Evolutionary conservation across 2,113 vertebrate species (phyloP).

Genomic region (Trachemys scripta): DNA sequence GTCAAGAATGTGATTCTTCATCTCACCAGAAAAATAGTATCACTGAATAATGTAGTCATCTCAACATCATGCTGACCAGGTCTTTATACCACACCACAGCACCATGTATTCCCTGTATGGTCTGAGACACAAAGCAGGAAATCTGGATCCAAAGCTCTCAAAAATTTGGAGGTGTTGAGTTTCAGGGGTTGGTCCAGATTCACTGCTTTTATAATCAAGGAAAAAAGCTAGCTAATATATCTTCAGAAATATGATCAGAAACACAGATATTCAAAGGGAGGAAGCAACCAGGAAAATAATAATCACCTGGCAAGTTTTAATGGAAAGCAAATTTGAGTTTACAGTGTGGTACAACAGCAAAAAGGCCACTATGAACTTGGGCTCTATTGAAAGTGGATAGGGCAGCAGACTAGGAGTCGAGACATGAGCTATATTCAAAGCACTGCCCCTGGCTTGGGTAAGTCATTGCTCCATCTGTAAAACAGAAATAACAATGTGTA

Average conservation of each 20-base stretch:
- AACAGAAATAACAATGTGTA: too few species aligned
- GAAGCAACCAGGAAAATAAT: neutral
- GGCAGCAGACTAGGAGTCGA: neutral
- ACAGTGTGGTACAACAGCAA: neutral
- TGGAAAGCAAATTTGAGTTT: neutral
- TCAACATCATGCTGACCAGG: accelerated
- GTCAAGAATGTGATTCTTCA: too few species aligned
- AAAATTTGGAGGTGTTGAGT: neutral
- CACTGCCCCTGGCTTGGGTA: neutral
- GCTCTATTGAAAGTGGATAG: neutral
- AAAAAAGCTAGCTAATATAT: neutral
- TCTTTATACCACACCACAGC: too few species aligned
- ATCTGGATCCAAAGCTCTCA: neutral
- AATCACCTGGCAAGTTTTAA: neutral
- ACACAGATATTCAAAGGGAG: neutral
- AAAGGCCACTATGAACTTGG: neutral
- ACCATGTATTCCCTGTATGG: neutral
- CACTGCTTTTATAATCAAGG: neutral
- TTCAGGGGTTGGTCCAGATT: neutral
- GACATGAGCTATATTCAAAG: neutral
- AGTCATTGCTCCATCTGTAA: neutral
- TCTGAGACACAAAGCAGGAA: neutral
- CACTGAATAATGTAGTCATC: neutral
- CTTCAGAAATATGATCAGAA: neutral
- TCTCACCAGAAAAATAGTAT: neutral